Evolutionary conservation across 2,113 vertebrate species (phyloP), one percentile per base, ranked within the genome.

Genomic region (Notothenia rossii): DNA sequence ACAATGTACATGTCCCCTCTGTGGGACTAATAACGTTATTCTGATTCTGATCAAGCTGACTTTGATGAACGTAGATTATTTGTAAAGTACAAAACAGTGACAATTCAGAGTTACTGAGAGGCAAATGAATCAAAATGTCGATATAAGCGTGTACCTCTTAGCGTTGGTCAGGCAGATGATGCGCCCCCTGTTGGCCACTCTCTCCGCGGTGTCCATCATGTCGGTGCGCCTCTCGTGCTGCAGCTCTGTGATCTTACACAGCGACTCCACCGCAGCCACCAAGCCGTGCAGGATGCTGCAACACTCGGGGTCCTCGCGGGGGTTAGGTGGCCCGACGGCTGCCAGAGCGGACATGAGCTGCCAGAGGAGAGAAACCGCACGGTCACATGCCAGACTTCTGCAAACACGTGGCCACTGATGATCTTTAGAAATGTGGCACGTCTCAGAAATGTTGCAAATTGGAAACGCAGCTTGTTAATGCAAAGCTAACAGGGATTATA

Each of bases 101-200:
- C 25, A 29, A 29, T 29, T 29, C 25, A 29, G 25, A 29, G 25
- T 29, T 29, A 29, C 25, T 29, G 25, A 29, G 7, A 40, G 36
- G 36, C 36, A 36, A 36, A 36, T 36, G 4, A 36, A 63, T 14
- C 0, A 5, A 5, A 15, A 14, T 11, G 18, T 10, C 29, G 36
- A 49, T 76, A 36, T n/a, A 4, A 40, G 1, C 7, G 36, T 61
- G 85, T 69, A 98, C 98, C 98, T 99, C 92, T 99, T 99, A 10
- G 98, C 98, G 40, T 99, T 98, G 72, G 98, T 99, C 60, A 99
- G 95, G 72, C 98, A 99, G 91, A 99, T 97, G 67, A 99, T 98
- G 13, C 98, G 95, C 18, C 98, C 98, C 51, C 97, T 91, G 64
- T 99, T 99, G 72, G 96, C 96, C 48, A 99, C 98, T 25, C 96